Evolutionary conservation across 2,797 vertebrate species (phyloP).

Genomic region (Rhodeus uyekii): DNA sequence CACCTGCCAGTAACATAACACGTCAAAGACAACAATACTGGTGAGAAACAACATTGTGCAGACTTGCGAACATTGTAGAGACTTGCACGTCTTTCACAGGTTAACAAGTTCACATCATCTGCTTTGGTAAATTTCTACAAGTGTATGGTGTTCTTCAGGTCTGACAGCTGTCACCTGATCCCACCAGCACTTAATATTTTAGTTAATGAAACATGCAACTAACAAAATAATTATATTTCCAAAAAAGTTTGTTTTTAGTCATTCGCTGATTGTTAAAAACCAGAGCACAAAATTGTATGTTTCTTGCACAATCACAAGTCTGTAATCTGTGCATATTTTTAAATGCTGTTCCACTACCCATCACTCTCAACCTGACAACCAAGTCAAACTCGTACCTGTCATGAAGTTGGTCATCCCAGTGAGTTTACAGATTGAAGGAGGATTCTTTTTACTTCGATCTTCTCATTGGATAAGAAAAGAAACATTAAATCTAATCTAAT

Average conservation of each 20-base stretch:
- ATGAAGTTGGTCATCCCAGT: background rate
- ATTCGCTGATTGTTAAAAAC: background rate
- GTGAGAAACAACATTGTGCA: background rate
- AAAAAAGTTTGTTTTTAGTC: no score
- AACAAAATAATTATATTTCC: no score
- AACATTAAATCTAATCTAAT: background rate
- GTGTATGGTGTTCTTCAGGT: background rate
- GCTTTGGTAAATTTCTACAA: background rate
- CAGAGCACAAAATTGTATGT: background rate
- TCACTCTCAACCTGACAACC: background rate
- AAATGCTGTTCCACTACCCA: background rate
- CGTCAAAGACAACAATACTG: background rate
- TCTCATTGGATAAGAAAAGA: background rate
- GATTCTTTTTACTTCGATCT: background rate
- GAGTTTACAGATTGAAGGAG: background rate
- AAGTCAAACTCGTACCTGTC: background rate
- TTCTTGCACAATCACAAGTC: background rate
- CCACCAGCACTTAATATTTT: background rate
- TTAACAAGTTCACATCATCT: background rate
- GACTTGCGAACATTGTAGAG: background rate
- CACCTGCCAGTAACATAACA: background rate
- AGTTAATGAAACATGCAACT: background rate
- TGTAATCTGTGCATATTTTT: background rate
- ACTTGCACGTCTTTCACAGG: background rate
- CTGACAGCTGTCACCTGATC: background rate